Base-by-base conservation (phyloP, 2,797 vertebrate species). In the Periparus ater region DNA sequence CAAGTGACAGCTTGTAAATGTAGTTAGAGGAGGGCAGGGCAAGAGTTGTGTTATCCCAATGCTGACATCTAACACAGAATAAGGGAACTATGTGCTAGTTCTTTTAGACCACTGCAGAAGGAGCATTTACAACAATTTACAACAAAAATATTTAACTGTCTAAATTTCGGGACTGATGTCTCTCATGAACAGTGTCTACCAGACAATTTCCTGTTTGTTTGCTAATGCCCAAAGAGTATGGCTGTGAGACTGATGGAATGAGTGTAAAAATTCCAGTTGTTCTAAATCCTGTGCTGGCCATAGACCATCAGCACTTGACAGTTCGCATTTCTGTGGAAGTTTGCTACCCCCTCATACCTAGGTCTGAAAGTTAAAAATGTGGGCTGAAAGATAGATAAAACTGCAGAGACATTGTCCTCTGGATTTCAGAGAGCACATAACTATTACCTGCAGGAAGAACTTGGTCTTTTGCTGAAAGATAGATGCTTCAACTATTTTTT, bases 1-100 rank as follows among this genome's bases (percentile, higher is more conserved):
- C 38, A 77, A 51, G 22, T 0, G 0, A 67, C 34, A 82, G 36
- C 25, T 58, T 1, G 0, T 17, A 51, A 17, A 32, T 29, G 17
- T 2, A 40, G 25, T n/a, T n/a, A 80, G 36, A 75, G 29, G 5
- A 63, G 2, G 9, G 16, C 22, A 74, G 29, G 4, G 20, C 19
- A 76, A 40, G 26, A 38, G 14, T 16, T 11, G 2, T 17, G 4
- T 26, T 45, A 57, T 36, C 14, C 34, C 54, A 6, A 48, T 7
- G 20, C 5, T 70, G 61, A 45, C 3, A 23, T 55, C 12, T 29
- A 70, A 53, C 47, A 62, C 10, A 53, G 48, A 50, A 47, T 17
- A 74, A 47, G 21, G 26, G 27, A 90, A 55, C 18, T 20, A 32
- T 0, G 0, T 20, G 11, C 26, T 55, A 5, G 3, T 22, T 89